Base-by-base conservation (phyloP, 2,888 invertebrate species). In the Acrocera orbiculus region DNA sequence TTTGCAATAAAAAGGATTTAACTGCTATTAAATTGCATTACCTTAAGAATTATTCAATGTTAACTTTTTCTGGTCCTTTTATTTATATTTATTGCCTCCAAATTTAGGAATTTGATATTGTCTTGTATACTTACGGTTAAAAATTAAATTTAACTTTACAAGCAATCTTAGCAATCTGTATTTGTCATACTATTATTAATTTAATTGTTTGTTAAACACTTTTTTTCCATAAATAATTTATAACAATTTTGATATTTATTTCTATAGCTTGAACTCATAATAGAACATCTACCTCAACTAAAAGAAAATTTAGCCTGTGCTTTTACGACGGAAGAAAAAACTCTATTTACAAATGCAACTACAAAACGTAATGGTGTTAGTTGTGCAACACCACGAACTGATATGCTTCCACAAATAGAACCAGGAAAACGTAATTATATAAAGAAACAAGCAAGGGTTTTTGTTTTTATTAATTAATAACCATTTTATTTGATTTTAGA, bases 321-420 rank as follows among this genome's bases (percentile, higher is more conserved):
- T 40, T 95, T 93, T 63, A 81, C 87, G 38, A 86, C 85, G 38
- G 70, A 85, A 56, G 86, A 86, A 53, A 87, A 87, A 61, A 80
- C 81, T 19, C 68, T 90, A 43, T 79, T 81, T 45, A 90, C 89
- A 16, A 86, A 89, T 58, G 90, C 90, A 13, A 85, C 85, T 30
- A 73, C 86, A 48, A 85, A 87, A 54, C 74, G 80, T 14, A 83
- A 82, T 51, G 89, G 89, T 29, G 86, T 95, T 23, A 85, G 83
- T 60, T 95, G 95, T 64, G 86, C 90, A 35, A 95, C 95, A 34
- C 96, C 95, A 16, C 74, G 86, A 40, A 89, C 90, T 37, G 90
- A 90, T 64, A 73, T 82, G 45, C 65, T 96, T 42, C 95, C 95
- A 30, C 76, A 86, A 38, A 93, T 95, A 47, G 89, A 89, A 35